Percentiles rank a stretch among this genome's conserved stretches.
phyloP scores from a whole-genome alignment of 2,797 vertebrate species.

The Labeo calbasu region DNA sequence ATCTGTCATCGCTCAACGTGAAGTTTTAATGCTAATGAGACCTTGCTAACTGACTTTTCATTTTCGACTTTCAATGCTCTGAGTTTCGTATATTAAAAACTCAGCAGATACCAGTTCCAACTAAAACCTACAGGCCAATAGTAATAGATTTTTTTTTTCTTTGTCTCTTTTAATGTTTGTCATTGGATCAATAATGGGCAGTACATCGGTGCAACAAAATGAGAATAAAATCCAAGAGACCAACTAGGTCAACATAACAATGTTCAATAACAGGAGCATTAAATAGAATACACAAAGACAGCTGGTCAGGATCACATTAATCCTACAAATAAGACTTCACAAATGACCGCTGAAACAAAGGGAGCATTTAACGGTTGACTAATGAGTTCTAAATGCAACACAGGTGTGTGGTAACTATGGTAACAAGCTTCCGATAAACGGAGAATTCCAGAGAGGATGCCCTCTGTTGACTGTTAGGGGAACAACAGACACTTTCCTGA shows the following conservation, averaged over 20 bases:
- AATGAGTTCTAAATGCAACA: slow-evolving; percentile 33
- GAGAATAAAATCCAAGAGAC: not conserved
- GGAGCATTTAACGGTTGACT: slow-evolving; percentile 22
- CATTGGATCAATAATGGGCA: not conserved
- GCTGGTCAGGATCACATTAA: not conserved
- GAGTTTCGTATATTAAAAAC: not conserved
- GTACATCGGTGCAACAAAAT: not conserved
- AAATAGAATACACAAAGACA: slow-evolving; percentile 21
- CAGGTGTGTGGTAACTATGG: slow-evolving; percentile 31
- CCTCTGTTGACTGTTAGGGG: slow-evolving; percentile 35
- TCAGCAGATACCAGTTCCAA: not conserved
- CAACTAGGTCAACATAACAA: not conserved
- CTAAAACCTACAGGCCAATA: not conserved
- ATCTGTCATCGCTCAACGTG: slow-evolving; percentile 21
- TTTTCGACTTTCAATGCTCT: not conserved
- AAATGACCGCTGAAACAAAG: slow-evolving; percentile 42
- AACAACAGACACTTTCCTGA: slow-evolving; percentile 33
- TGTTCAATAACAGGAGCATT: not conserved
- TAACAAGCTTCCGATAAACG: slow-evolving; percentile 29
- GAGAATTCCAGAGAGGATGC: slow-evolving; percentile 30
- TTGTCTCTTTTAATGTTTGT: not conserved
- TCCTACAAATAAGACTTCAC: slow-evolving; percentile 24
- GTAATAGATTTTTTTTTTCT: too few relatives aligned
- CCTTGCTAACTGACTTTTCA: not conserved
- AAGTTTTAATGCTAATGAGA: slow-evolving; percentile 15